phyloP scores from a whole-genome alignment of 1,140 invertebrate genomes.

The Sarcophaga peregrina region DNA sequence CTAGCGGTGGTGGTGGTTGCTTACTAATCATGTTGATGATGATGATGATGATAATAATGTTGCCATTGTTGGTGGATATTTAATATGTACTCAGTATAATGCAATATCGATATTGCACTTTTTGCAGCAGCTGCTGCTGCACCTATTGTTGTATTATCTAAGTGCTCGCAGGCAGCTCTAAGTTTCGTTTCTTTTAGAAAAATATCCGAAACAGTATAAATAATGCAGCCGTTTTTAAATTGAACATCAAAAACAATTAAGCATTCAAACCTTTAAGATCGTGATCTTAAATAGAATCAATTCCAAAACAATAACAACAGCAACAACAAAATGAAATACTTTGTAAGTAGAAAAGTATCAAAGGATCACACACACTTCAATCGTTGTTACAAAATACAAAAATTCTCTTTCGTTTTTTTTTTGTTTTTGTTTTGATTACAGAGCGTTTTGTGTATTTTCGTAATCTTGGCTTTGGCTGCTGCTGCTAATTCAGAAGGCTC shows the following conservation, averaged over 20 bases:
- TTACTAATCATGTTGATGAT: not conserved
- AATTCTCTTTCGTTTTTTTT: no score
- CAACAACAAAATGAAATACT: constrained; percentile 42
- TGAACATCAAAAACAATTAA: constrained; percentile 37
- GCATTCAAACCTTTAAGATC: constrained; percentile 30
- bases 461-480: constrained; percentile 49
- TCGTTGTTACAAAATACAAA: no score
- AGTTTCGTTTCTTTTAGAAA: not conserved
- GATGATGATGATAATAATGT: not conserved
- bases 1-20: not conserved
- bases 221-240: not conserved
- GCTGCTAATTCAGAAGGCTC: constrained; percentile 50
- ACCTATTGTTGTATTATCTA: constrained; percentile 3
- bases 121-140: constrained; percentile 23
- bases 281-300: constrained; percentile 11
- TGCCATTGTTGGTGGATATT: not conserved
- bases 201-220: not conserved
- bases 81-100: not conserved
- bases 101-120: not conserved
- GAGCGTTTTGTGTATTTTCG: constrained; percentile 54
- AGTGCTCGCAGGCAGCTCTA: not conserved
- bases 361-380: no score
- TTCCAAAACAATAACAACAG: not conserved
- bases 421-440: constrained; percentile 44
- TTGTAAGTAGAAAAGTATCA: constrained; percentile 25